Evolutionary conservation across 2,888 invertebrate genomes (phyloP).

Genomic region (Leucoptera coffeella): DNA sequence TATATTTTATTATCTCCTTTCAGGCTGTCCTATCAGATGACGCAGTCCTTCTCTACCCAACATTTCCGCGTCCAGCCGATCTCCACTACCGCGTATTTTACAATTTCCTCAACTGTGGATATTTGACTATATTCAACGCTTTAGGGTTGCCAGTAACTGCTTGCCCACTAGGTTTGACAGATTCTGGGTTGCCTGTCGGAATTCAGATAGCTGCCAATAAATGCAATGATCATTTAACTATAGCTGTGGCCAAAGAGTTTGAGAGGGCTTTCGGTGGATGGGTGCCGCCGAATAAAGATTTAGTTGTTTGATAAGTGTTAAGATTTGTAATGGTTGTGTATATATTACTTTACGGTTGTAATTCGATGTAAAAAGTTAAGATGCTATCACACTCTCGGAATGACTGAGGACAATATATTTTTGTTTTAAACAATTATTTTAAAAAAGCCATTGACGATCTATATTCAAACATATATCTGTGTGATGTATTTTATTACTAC

Average conservation of each 20-base stretch:
- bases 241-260: conserved; percentile 77
- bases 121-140: conserved; percentile 76
- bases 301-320: no score
- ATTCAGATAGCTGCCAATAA: conserved; percentile 60
- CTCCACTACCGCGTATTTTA: conserved; percentile 62
- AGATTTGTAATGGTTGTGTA: no score
- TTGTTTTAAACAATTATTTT: no score
- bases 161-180: conserved; percentile 72
- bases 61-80: conserved; percentile 60
- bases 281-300: conserved; percentile 56
- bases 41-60: conserved; percentile 64
- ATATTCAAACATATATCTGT: no score
- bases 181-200: conserved; percentile 69
- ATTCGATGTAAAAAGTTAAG: no score
- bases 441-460: no score
- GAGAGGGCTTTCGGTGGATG: conserved; percentile 82
- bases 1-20: conserved; percentile 12
- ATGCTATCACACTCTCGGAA: no score
- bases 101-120: conserved; percentile 66
- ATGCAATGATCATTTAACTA: conserved; percentile 67
- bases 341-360: no score
- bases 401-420: no score
- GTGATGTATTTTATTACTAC: no score
- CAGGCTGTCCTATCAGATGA: conserved; percentile 59
- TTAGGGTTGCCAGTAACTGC: conserved; percentile 80